Evolutionary conservation across 2,888 invertebrate genomes (phyloP), one percentile per base, ranked within the genome.

Genomic region (Ypsolopha scabrella): DNA sequence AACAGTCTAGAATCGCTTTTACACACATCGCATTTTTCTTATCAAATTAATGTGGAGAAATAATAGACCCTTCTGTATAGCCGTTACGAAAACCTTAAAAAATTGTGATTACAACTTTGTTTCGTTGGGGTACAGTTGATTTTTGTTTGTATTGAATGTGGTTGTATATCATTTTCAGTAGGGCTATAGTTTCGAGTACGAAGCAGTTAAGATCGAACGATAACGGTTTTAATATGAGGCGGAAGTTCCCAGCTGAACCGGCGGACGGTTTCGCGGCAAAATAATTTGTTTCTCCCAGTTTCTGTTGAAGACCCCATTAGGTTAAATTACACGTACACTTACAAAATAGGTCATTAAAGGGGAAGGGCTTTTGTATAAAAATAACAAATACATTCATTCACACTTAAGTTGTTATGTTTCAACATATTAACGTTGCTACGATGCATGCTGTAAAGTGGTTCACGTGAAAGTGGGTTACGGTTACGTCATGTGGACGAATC

Each of bases 151-250:
- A 54, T 52, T 63, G 65, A 64, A 59, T 65, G 60, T 59, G 60
- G 62, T 64, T 72, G 72, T 81, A 80, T 78, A 82, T 82, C 74
- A 81, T 82, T 82, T 81, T 77, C 75, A 73, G 67, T 60, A 64
- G 68, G 71, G 75, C 72, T 71, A 68, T 75, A 82, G 80, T 82
- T 85, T 85, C 70, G 72, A 85, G 81, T 79, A 79, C 74, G 68
- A 67, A 74, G 80, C 67, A 79, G 85, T 85, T 85, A 80, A 85
- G 85, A 86, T 85, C 68, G 70, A 57, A 58, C 80, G 85, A 86
- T 86, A 85, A 78, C 70, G 60, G 72, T 75, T 80, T 83, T 85
- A 83, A 85, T 86, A 85, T 75, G 80, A 83, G 82, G 75, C 85
- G 85, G 85, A 83, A 85, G 73, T 67, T 65, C 65, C 61, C 58